Evolutionary conservation across 2,888 invertebrate genomes (phyloP).

Genomic region (Papilio demoleus): DNA sequence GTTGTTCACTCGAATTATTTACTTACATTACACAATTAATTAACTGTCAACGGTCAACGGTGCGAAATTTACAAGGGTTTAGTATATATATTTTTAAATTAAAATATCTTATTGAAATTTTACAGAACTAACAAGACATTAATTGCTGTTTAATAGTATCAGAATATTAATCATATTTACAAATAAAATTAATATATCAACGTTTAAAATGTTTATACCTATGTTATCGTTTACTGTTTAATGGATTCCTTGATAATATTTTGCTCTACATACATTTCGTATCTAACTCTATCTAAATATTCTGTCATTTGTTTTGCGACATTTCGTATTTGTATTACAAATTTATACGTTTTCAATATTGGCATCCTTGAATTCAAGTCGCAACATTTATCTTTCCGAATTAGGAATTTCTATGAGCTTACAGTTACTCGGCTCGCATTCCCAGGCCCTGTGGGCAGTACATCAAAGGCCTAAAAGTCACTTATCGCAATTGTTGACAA

Average conservation of each 20-base stretch:
- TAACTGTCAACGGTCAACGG: conserved; percentile 23
- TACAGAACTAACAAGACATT: neutral
- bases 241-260: neutral
- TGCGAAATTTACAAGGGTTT: neutral
- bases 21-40: conserved; percentile 26
- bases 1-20: conserved; percentile 31
- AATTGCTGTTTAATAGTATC: neutral
- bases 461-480: conserved; percentile 22
- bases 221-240: neutral
- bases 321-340: conserved; percentile 4
- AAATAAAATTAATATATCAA: neutral
- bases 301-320: neutral
- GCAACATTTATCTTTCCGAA: conserved; percentile 20
- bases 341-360: conserved; percentile 8
- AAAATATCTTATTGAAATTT: neutral
- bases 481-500: conserved; percentile 21
- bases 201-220: neutral
- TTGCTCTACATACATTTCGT: neutral
- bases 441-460: conserved; percentile 18
- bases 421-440: conserved; percentile 17
- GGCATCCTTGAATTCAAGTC: conserved; percentile 10
- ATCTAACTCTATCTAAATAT: neutral
- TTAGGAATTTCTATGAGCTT: conserved; percentile 15
- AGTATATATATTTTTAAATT: neutral
- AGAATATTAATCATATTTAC: neutral